A percentile compares a stretch with the other conserved stretches of the same genome.
Evolutionary conservation across 2,113 vertebrate species (phyloP).

Genomic region (Macaca nemestrina): DNA sequence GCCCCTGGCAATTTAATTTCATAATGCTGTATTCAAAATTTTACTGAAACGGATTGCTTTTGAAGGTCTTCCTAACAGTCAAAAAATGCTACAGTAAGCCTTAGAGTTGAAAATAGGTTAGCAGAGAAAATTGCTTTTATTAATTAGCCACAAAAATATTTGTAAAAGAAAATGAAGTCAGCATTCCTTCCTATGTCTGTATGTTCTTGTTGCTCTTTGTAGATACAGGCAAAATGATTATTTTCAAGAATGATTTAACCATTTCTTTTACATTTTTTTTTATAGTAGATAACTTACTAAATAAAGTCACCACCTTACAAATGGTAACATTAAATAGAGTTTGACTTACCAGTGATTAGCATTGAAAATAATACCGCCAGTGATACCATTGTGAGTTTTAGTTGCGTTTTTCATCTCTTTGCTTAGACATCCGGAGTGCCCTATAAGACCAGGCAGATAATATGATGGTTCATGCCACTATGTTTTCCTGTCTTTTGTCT

Average conservation of each 20-base stretch:
- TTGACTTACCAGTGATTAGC: neutral
- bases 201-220: neutral
- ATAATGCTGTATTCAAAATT: constrained; percentile 42
- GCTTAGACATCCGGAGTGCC: neutral
- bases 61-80: neutral
- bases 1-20: constrained; percentile 14
- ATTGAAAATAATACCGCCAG: neutral
- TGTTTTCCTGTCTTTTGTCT: constrained; percentile 23
- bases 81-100: constrained; percentile 33
- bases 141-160: constrained; percentile 28
- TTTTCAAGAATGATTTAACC: constrained; percentile 43
- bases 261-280: constrained; percentile 34
- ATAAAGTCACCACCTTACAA: neutral
- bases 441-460: neutral
- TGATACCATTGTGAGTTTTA: neutral
- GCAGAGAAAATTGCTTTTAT: neutral
- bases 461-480: neutral
- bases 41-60: constrained; percentile 26
- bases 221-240: neutral
- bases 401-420: constrained; percentile 20
- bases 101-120: constrained; percentile 38
- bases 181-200: neutral
- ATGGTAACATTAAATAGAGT: neutral
- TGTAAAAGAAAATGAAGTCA: constrained; percentile 34
- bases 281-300: neutral